These are phyloP conservation scores for Peribatodes rhomboidaria DNA, from an alignment of 2,888 invertebrate genomes.

Conservation along the genomic window DNA sequence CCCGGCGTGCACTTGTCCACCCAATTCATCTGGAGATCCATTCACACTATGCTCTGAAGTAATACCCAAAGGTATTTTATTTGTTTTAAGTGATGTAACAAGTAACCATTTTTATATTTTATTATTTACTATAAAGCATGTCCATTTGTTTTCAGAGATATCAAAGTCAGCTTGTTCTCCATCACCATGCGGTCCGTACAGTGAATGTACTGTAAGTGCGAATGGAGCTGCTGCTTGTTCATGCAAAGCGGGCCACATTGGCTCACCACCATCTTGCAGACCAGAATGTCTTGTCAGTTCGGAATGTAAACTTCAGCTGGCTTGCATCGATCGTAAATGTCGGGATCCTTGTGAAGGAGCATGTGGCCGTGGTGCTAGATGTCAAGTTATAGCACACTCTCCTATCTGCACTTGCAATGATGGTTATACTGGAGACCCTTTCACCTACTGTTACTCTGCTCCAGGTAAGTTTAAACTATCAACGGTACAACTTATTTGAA, in stretches of 20 bases:
- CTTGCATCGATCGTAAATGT: constrained; percentile 91
- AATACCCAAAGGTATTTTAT: constrained; percentile 60
- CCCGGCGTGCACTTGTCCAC: constrained; percentile 90
- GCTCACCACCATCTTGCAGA: constrained; percentile 91
- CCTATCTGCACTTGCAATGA: constrained; percentile 91
- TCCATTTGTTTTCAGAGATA: constrained; percentile 48
- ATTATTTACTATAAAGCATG: constrained; percentile 5
- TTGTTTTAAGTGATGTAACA: background rate
- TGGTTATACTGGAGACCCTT: constrained; percentile 90
- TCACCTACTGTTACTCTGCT: constrained; percentile 87
- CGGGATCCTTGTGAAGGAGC: constrained; percentile 91
- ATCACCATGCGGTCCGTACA: constrained; percentile 92
- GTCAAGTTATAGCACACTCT: constrained; percentile 91
- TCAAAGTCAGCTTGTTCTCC: constrained; percentile 88
- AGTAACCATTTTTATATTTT: background rate
- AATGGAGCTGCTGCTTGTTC: constrained; percentile 89
- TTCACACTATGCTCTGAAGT: constrained; percentile 83
- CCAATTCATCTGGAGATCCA: constrained; percentile 90
- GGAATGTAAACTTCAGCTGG: constrained; percentile 89
- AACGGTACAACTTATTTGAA: background rate
- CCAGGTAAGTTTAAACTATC: constrained; percentile 77
- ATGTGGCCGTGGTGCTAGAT: constrained; percentile 90
- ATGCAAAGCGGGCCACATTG: constrained; percentile 90
- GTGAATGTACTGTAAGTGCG: constrained; percentile 85
- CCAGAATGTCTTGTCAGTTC: constrained; percentile 92